Percentiles rank a stretch among this genome's conserved stretches.
These are phyloP conservation scores for Cheirogaleus major DNA, from an alignment of 2,797 vertebrate species.

Conservation along the genomic window DNA sequence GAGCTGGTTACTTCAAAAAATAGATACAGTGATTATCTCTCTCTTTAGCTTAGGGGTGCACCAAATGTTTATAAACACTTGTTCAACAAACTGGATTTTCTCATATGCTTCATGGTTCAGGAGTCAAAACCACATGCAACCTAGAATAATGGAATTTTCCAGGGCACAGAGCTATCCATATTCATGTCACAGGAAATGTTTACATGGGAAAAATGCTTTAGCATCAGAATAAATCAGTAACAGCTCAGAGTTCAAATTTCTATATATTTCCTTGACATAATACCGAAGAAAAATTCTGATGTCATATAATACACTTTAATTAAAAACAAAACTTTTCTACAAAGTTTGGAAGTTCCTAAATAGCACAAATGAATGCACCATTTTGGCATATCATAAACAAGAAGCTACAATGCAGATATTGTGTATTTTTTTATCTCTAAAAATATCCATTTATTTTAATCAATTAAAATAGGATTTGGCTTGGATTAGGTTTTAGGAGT, in stretches of 20 bases:
- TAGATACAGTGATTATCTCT: slow-evolving; percentile 85
- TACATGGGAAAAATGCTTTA: slow-evolving; percentile 85
- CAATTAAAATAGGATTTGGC: slow-evolving; percentile 83
- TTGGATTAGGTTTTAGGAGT: slow-evolving; percentile 59
- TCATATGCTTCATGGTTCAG: slow-evolving; percentile 85
- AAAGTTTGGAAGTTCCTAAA: slow-evolving; percentile 76
- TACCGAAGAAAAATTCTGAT: slow-evolving; percentile 79
- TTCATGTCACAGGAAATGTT: slow-evolving; percentile 87
- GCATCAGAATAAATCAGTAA: slow-evolving; percentile 87
- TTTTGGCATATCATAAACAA: slow-evolving; percentile 75
- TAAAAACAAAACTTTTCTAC: slow-evolving; percentile 85
- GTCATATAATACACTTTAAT: slow-evolving; percentile 84
- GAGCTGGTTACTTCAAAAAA: slow-evolving; percentile 83
- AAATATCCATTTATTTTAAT: slow-evolving; percentile 83
- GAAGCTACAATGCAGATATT: slow-evolving; percentile 77
- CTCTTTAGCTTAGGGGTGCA: slow-evolving; percentile 84
- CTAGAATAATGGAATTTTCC: slow-evolving; percentile 86
- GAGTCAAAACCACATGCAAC: slow-evolving; percentile 87
- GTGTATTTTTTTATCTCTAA: slow-evolving; percentile 80
- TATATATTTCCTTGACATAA: slow-evolving; percentile 86
- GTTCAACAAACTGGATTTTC: slow-evolving; percentile 85
- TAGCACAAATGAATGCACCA: slow-evolving; percentile 60
- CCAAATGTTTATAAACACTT: slow-evolving; percentile 87
- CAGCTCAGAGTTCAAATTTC: slow-evolving; percentile 86
- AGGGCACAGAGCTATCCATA: slow-evolving; percentile 86